Evolutionary conservation across 1,140 invertebrate species (phyloP).

Genomic region (Atta texana): DNA sequence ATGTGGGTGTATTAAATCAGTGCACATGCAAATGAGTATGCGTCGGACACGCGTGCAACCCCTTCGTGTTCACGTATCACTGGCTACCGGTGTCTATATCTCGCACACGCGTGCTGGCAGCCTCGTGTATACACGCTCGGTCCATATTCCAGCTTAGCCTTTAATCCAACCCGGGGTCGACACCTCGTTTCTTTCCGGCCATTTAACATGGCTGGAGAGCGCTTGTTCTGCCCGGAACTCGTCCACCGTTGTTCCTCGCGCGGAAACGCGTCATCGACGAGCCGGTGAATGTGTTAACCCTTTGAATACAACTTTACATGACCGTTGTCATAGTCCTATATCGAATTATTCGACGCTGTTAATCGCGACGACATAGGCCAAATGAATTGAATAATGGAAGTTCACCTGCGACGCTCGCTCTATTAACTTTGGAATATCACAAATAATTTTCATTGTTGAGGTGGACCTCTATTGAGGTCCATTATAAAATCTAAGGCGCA

Average conservation of each 20-base stretch:
- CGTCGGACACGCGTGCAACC: neutral
- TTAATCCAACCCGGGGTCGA: conserved; percentile 63
- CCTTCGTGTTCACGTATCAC: conserved; percentile 34
- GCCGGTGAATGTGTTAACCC: conserved; percentile 15
- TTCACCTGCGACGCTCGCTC: conserved; percentile 14
- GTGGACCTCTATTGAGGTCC: neutral
- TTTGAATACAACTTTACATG: conserved; percentile 38
- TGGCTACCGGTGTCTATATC: conserved; percentile 33
- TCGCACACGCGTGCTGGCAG: neutral
- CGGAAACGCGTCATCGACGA: conserved; percentile 53
- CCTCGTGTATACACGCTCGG: conserved; percentile 16
- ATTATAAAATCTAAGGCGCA: neutral
- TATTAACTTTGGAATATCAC: neutral
- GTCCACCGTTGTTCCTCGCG: conserved; percentile 37
- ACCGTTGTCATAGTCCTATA: conserved; percentile 9
- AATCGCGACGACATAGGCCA: neutral
- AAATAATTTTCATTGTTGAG: conserved; percentile 12
- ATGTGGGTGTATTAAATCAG: conserved; percentile 15
- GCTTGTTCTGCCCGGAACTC: conserved; percentile 39
- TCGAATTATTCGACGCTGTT: conserved; percentile 27
- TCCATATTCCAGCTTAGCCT: conserved; percentile 67
- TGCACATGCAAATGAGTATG: neutral
- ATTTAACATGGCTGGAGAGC: conserved; percentile 69
- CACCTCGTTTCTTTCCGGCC: conserved; percentile 74
- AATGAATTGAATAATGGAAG: conserved; percentile 4